These are phyloP conservation scores for Danio tinwini DNA, from an alignment of 2,797 vertebrate species.

Conservation along the genomic window DNA sequence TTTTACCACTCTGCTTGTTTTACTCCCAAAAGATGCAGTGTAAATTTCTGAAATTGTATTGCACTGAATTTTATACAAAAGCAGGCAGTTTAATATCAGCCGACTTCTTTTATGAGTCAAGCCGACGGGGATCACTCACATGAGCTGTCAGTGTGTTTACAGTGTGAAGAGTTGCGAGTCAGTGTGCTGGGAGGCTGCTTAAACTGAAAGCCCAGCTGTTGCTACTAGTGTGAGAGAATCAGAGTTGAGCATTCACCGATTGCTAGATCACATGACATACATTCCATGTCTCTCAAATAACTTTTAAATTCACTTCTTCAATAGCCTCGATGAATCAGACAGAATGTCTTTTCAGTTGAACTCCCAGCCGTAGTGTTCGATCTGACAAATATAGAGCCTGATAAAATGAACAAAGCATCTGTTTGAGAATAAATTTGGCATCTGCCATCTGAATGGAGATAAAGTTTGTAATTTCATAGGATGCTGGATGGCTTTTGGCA, in stretches of 20 bases:
- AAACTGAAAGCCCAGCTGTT: constrained; percentile 27
- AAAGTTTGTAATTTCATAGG: constrained; percentile 54
- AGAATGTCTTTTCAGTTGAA: neutral
- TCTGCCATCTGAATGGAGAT: constrained; percentile 54
- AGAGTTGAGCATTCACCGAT: constrained; percentile 3
- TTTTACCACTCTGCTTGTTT: neutral
- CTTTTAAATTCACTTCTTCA: neutral
- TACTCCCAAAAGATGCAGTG: neutral
- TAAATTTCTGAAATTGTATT: neutral
- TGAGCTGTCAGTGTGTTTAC: constrained; percentile 34
- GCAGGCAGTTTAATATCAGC: constrained; percentile 15
- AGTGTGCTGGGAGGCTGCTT: constrained; percentile 1
- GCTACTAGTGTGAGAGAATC: constrained; percentile 21
- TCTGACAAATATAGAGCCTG: neutral
- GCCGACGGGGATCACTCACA: constrained; percentile 11
- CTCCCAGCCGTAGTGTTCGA: neutral
- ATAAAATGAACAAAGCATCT: constrained; percentile 6
- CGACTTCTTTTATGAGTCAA: constrained; percentile 7
- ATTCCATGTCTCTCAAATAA: constrained; percentile 11
- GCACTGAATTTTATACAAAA: neutral
- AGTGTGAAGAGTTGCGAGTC: constrained; percentile 16
- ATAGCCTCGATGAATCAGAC: neutral
- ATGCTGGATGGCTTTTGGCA: constrained; percentile 32
- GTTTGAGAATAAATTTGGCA: constrained; percentile 53
- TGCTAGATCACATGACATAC: neutral